A percentile compares a stretch with the other conserved stretches of the same genome.
Evolutionary conservation across 2,888 invertebrate genomes (phyloP).

Genomic region (Euclidia mi): DNA sequence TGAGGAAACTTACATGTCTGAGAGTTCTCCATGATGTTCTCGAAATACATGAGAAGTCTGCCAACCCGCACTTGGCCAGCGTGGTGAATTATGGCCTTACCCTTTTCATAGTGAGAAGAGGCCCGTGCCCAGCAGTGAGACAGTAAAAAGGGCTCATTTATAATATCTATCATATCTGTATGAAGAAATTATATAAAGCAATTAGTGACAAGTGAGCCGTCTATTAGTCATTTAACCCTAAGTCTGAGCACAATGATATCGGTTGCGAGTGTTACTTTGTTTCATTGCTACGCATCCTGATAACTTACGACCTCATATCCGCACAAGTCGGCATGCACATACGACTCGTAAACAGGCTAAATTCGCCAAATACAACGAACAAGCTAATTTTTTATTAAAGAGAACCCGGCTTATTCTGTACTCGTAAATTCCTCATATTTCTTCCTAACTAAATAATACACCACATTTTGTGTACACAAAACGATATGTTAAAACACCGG

Average conservation of each 20-base stretch:
- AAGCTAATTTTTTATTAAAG: slow-evolving; percentile 20
- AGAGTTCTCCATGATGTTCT: no score
- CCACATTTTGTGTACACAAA: slow-evolving; percentile 2
- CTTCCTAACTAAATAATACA: slow-evolving; percentile 12
- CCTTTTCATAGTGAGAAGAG: no score
- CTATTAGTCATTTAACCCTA: slow-evolving; percentile 6
- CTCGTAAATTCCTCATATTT: slow-evolving; percentile 21
- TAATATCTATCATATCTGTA: no score
- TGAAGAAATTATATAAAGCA: no score
- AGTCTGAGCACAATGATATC: slow-evolving; percentile 2
- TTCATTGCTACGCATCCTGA: slow-evolving; percentile 7
- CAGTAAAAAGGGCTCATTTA: no score
- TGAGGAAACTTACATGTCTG: no score
- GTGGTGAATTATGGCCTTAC: no score
- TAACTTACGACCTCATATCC: slow-evolving; percentile 15
- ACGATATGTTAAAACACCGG: background rate
- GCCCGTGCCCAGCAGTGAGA: no score
- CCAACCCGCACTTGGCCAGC: no score
- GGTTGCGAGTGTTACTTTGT: slow-evolving; percentile 6
- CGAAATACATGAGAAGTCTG: no score
- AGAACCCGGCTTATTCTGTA: slow-evolving; percentile 16
- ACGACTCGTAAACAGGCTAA: slow-evolving; percentile 20
- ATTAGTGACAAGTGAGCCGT: no score
- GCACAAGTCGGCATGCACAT: slow-evolving; percentile 1
- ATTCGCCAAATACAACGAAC: slow-evolving; percentile 14